These are phyloP conservation scores for Vulpes vulpes DNA, from an alignment of 2,113 vertebrate species.

Conservation along the genomic window DNA sequence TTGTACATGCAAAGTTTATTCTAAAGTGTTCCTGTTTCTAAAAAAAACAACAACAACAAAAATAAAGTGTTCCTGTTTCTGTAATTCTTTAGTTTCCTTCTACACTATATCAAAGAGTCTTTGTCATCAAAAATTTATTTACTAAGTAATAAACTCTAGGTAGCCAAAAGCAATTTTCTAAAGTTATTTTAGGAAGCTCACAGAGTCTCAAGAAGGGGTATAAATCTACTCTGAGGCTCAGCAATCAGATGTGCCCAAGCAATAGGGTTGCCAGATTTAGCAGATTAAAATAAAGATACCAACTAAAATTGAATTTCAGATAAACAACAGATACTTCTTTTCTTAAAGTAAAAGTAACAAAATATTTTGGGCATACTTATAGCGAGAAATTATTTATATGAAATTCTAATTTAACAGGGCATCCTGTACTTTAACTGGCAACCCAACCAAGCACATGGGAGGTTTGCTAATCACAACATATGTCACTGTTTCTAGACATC, in stretches of 20 bases:
- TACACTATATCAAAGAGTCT: background rate
- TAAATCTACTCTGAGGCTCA: background rate
- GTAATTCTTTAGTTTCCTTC: background rate
- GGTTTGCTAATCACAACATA: background rate
- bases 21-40: background rate
- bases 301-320: background rate
- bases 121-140: background rate
- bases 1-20: background rate
- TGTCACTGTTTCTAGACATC: background rate
- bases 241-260: background rate
- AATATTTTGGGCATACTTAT: background rate
- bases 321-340: background rate
- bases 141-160: background rate
- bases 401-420: background rate
- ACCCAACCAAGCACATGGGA: rapidly evolving
- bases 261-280: background rate
- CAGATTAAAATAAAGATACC: background rate
- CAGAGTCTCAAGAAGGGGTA: background rate
- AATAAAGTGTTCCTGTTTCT: background rate
- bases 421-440: background rate
- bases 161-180: background rate
- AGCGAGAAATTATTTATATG: background rate
- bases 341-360: background rate
- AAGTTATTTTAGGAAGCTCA: background rate
- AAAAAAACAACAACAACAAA: too few relatives aligned